Base-by-base conservation (phyloP, 2,113 vertebrate genomes). In the Dromas ardeola region DNA sequence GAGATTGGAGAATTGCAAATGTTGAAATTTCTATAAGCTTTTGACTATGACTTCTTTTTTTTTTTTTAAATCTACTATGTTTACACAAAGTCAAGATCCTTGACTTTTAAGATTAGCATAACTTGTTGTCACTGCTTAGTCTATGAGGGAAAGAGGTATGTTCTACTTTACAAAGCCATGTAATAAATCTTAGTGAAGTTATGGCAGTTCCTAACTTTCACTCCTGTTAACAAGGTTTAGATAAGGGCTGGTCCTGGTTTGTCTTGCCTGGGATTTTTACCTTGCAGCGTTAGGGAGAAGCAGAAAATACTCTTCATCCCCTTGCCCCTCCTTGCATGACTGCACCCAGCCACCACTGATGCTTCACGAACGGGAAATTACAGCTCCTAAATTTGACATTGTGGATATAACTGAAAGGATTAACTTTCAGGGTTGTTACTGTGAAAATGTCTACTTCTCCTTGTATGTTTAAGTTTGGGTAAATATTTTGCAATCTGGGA, bases 401-500 rank as follows among this genome's bases (percentile, higher is more conserved):
- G 42, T 92, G 74, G 93, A 74, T 69, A 74, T 88, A 91, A 81
- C 43, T 71, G 67, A 47, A 61, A 83, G 71, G 52, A 66, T 80
- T 65, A 80, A 83, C 61, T 56, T 86, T 43, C 63, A 38, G 52
- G 52, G 26, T 71, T 93, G 52, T 88, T 73, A 66, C 77, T 94
- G 56, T 79, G 81, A 56, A 92, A 95, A 88, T 79, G 23, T 71
- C 90, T 88, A 5, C 42, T 91, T 55, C n/a, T 81, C 47, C 27
- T 43, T 74, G 59, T 58, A 34, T 89, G 36, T 93, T 69, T 84
- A 86, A 87, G 47, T 91, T 96, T 29, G 36, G 15, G 52, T 93
- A 96, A 93, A 91, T 96, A 94, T 91, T 96, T 95, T 84, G 77
- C 93, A 92, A 81, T 91, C 69, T 58, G 91, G 84, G 77, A 76